Evolutionary conservation across 2,888 invertebrate species (phyloP).

Genomic region (Catocala sponsa): DNA sequence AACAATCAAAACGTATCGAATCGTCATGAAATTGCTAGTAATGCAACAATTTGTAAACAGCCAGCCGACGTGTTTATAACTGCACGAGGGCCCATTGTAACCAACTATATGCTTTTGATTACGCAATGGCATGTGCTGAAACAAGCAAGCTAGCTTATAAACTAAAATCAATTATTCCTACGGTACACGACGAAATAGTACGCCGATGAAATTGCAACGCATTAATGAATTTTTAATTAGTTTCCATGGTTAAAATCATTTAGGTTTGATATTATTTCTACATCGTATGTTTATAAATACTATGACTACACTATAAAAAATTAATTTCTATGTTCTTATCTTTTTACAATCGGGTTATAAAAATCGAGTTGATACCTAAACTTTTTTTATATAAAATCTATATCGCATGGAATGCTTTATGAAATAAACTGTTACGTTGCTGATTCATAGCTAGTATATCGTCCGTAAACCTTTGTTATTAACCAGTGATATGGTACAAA

Average conservation of each 20-base stretch:
- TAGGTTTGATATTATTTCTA: slow-evolving; percentile 15
- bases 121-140: slow-evolving; percentile 64
- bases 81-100: slow-evolving; percentile 69
- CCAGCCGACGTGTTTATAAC: slow-evolving; percentile 65
- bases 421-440: no score
- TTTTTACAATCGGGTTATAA: no score
- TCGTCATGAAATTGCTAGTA: slow-evolving; percentile 66
- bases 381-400: no score
- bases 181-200: slow-evolving; percentile 23
- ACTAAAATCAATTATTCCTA: slow-evolving; percentile 57
- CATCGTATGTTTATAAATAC: slow-evolving; percentile 10
- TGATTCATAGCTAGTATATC: no score
- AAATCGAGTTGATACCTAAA: no score
- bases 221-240: slow-evolving; percentile 49
- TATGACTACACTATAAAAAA: not conserved
- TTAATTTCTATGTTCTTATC: not conserved
- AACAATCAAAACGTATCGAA: slow-evolving; percentile 70
- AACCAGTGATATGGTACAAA: no score
- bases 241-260: slow-evolving; percentile 22
- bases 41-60: slow-evolving; percentile 83
- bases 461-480: no score
- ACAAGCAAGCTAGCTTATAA: slow-evolving; percentile 55
- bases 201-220: slow-evolving; percentile 41
- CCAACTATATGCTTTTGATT: slow-evolving; percentile 60
- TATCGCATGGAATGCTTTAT: no score